Conservation (phyloP, 2,113 vertebrate genomes). For the Pelmatolapia mariae region DNA sequence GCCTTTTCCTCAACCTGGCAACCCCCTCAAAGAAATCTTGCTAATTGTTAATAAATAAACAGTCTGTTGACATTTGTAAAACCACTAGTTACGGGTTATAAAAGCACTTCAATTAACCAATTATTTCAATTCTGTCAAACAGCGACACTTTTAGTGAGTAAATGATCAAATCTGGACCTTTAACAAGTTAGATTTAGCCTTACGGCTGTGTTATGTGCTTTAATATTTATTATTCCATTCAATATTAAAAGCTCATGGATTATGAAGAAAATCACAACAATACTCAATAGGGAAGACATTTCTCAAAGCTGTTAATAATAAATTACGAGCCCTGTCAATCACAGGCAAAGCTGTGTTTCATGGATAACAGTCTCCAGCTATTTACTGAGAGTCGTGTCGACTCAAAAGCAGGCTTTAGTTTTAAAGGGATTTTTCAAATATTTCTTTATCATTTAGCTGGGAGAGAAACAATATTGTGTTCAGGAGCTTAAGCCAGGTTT, state of each 20-base stretch:
- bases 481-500: background rate
- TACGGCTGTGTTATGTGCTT: background rate
- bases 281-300: conserved; percentile 13
- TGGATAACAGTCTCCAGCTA: conserved; percentile 32
- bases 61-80: background rate
- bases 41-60: background rate
- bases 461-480: background rate
- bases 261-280: conserved; percentile 36
- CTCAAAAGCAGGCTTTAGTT: background rate
- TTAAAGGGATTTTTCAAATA: background rate
- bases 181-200: background rate
- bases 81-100: background rate
- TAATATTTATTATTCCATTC: conserved; percentile 35
- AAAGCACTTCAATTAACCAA: background rate
- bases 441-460: background rate
- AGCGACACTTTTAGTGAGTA: background rate
- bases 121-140: background rate
- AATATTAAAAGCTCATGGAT: conserved; percentile 27
- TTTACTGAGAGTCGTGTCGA: conserved; percentile 30
- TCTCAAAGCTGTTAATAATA: conserved; percentile 59
- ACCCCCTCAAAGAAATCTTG: background rate
- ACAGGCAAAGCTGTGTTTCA: conserved; percentile 42
- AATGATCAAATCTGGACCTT: background rate
- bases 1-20: background rate
- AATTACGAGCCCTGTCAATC: conserved; percentile 57